Conservation (phyloP, 2,797 vertebrate species). For the Epinephelus awoara region DNA sequence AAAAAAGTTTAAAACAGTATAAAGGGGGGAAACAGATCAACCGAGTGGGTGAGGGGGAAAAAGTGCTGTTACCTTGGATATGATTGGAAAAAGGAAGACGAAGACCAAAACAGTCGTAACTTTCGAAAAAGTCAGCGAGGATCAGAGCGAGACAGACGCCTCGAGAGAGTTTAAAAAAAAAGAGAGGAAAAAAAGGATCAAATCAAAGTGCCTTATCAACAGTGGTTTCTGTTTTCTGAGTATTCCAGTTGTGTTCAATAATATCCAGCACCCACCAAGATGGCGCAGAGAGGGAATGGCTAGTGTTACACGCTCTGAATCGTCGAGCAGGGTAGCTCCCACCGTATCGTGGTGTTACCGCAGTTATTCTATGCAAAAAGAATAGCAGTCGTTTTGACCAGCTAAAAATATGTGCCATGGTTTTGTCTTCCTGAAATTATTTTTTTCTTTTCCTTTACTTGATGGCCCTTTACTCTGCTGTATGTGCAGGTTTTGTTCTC, state of each 20-base stretch:
- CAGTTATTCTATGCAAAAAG: slow-evolving; percentile 90
- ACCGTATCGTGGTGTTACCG: slow-evolving; percentile 70
- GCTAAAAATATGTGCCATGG: slow-evolving; percentile 90
- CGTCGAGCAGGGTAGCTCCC: slow-evolving; percentile 74
- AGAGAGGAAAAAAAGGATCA: slow-evolving; percentile 47
- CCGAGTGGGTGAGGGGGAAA: slow-evolving; percentile 49
- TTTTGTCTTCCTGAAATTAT: slow-evolving; percentile 88
- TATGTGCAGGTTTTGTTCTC: slow-evolving; percentile 81
- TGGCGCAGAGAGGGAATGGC: slow-evolving; percentile 76
- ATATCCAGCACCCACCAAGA: slow-evolving; percentile 84
- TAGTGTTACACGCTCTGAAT: slow-evolving; percentile 68
- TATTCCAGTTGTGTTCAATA: slow-evolving; percentile 85
- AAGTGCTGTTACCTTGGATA: slow-evolving; percentile 80
- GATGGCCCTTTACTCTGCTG: slow-evolving; percentile 81
- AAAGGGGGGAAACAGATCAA: slow-evolving; percentile 77
- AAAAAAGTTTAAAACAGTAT: slow-evolving; percentile 77
- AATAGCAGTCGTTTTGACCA: slow-evolving; percentile 89
- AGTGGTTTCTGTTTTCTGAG: slow-evolving; percentile 85
- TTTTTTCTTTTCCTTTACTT: slow-evolving; percentile 65
- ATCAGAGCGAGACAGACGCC: slow-evolving; percentile 59
- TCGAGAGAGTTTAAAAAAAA: slow-evolving; percentile 36
- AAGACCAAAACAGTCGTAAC: slow-evolving; percentile 80
- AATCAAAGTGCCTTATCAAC: slow-evolving; percentile 89
- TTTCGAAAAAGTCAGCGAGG: slow-evolving; percentile 59
- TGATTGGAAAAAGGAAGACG: slow-evolving; percentile 72